Evolutionary conservation across 2,888 invertebrate genomes (phyloP).

Genomic region (Platerodrilus igneus): DNA sequence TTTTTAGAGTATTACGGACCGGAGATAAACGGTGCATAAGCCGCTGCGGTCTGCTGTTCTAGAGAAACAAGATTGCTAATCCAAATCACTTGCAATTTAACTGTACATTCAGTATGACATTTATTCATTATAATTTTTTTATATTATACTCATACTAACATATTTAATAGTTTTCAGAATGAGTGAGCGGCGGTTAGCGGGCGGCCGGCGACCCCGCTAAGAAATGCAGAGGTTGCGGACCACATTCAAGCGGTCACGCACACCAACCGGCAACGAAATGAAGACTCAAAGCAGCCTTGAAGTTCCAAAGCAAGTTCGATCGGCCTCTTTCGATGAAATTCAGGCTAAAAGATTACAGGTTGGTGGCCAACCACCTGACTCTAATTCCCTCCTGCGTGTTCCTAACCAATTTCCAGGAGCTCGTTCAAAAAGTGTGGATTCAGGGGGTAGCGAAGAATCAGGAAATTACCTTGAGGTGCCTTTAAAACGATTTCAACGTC

Average conservation of each 20-base stretch:
- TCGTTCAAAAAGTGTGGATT: conserved; percentile 77
- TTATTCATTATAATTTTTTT: too few species aligned
- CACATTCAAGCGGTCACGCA: conserved; percentile 82
- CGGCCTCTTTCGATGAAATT: conserved; percentile 87
- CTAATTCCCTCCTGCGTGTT: conserved; percentile 56
- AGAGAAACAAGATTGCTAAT: too few species aligned
- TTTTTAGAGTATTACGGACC: too few species aligned
- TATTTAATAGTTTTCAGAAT: conserved; percentile 25
- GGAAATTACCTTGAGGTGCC: conserved; percentile 50
- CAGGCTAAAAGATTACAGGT: conserved; percentile 63
- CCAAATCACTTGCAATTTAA: too few species aligned
- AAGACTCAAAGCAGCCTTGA: conserved; percentile 88
- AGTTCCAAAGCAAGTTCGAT: conserved; percentile 85
- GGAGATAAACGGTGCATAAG: too few species aligned
- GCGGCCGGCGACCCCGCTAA: conserved; percentile 36
- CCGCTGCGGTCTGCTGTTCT: too few species aligned
- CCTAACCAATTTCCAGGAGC: conserved; percentile 60
- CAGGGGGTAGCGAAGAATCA: conserved; percentile 67
- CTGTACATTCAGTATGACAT: too few species aligned
- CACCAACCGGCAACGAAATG: conserved; percentile 87
- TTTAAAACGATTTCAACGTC: conserved; percentile 60
- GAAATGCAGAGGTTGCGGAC: conserved; percentile 74
- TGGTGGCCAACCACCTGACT: conserved; percentile 35
- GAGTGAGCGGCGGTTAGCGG: conserved; percentile 23
- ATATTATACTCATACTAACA: too few species aligned